Evolutionary conservation across 2,888 invertebrate genomes (phyloP), one percentile per base, ranked within the genome.

Genomic region (Agriopis aurantiaria): DNA sequence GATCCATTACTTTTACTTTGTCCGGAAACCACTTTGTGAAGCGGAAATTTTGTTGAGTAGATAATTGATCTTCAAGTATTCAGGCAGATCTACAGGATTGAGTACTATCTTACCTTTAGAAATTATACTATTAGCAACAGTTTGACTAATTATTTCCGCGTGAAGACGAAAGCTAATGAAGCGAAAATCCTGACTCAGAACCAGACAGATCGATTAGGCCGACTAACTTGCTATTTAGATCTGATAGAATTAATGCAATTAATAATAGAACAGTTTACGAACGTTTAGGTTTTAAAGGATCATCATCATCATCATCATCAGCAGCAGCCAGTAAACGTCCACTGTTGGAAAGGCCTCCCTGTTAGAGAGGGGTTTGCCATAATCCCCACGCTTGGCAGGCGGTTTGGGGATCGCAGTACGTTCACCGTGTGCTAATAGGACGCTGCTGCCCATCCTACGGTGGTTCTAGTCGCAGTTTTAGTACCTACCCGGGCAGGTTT

Each of bases 1-100:
- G 75, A 78, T 81, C 33, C 76, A 79, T 83, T 81, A 82, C 84
- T 83, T 82, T 83, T 81, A 82, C 82, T 82, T 82, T 74, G 72
- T 67, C 23, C 41, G 58, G 48, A 53, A 68, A 63, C 58, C 52
- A 51, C 49, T 64, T 68, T 68, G 67, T 61, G 48, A 72, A 55
- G 59, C 57, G 63, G 49, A 66, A 71, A 64, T 71, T 53, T 67
- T 64, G 51, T 23, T 41, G 41, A 45, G 6, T 23, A 49, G 12
- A 12, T 33, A 48, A 6, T 17, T 43, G 41, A 12, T 11, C 23
- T 1, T 55, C 9, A 57, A 43, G 14, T 3, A 10, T n/a, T 17
- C 8, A 43, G 9, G 14, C 33, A 12, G 33, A 53, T 53, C 53
- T 53, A 12, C 12, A 3, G 43, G 14, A 8, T 43, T 43, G n/a